phyloP scores from a whole-genome alignment of 37 sponge, comb jelly and placozoan species.

The Cladorhizidae sp. region DNA sequence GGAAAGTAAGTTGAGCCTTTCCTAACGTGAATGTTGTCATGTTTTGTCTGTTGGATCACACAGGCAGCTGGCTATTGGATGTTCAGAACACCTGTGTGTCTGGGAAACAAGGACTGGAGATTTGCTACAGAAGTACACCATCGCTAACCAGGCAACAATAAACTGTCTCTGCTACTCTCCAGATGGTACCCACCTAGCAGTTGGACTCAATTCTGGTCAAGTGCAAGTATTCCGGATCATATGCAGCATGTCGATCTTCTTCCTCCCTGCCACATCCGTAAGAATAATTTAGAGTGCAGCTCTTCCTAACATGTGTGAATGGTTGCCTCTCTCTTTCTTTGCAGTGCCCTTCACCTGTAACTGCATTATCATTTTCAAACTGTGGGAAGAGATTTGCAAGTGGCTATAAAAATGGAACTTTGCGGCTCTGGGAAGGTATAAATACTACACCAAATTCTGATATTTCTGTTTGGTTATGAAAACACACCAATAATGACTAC shows the following conservation, averaged over 20 bases:
- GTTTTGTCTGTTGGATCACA: neutral
- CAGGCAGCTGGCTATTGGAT: conserved; percentile 50
- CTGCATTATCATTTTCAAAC: conserved; percentile 41
- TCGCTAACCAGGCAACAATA: conserved; percentile 7
- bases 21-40: neutral
- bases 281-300: too few relatives aligned
- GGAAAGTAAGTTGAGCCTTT: conserved; percentile 55
- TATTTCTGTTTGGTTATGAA: too few relatives aligned
- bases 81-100: conserved; percentile 51
- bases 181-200: conserved; percentile 55
- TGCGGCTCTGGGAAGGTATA: conserved; percentile 59
- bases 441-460: neutral
- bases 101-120: conserved; percentile 46
- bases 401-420: conserved; percentile 52
- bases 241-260: conserved; percentile 32
- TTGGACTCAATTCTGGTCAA: conserved; percentile 52
- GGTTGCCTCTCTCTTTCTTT: neutral
- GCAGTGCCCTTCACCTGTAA: conserved; percentile 36
- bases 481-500: too few relatives aligned
- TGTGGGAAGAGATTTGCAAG: conserved; percentile 49
- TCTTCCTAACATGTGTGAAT: neutral
- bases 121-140: conserved; percentile 45
- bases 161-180: conserved; percentile 61
- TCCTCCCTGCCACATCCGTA: conserved; percentile 17
- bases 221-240: conserved; percentile 45